Evolutionary conservation across 1,140 invertebrate species (phyloP), one percentile per base, ranked within the genome.

Genomic region (Arion vulgaris): DNA sequence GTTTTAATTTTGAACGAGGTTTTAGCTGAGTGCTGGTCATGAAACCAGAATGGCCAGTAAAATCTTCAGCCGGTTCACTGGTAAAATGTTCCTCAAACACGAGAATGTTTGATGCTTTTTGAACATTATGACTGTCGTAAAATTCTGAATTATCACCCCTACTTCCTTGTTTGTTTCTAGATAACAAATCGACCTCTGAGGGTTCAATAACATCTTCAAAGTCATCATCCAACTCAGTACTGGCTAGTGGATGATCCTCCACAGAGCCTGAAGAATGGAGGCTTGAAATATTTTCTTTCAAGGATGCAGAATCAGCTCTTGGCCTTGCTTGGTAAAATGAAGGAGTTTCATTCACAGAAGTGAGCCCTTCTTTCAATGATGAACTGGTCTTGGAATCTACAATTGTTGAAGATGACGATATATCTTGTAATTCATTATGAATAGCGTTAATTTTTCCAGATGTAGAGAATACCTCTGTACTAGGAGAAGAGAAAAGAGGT

Each of bases 61-160:
- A 87, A 76, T 88, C 88, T 75, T 89, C 89, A 17, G 76, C 13
- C 34, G 87, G 83, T 68, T 90, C 88, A 69, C 38, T 76, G 28
- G 84, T 76, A 38, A 85, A 81, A 66, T 84, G 72, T n/a, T 87
- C 86, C 45, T 87, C 86, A 79, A 85, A 74, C 49, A 85, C 84
- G 34, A 85, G 66, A 49, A 85, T 84, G 19, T 81, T 81, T 76
- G 34, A 62, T 72, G 83, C 51, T 32, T 76, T 66, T 66, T 32
- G n/a, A 9, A 66, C 71, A 57, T 39, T 69, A 19, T 73, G 28
- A 39, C 34, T 41, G n/a, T 72, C 82, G 39, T 78, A 34, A n/a
- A 71, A 83, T 23, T 51, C n/a, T n/a, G 41, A 28, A 51, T 34
- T 74, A 28, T 84, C 78, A 53, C 78, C 38, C 66, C 32, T 53